A percentile compares a stretch with the other conserved stretches of the same genome.
These are phyloP conservation scores for Listrodromus nycthemerus DNA, from an alignment of 2,888 invertebrate genomes.

Conservation along the genomic window DNA sequence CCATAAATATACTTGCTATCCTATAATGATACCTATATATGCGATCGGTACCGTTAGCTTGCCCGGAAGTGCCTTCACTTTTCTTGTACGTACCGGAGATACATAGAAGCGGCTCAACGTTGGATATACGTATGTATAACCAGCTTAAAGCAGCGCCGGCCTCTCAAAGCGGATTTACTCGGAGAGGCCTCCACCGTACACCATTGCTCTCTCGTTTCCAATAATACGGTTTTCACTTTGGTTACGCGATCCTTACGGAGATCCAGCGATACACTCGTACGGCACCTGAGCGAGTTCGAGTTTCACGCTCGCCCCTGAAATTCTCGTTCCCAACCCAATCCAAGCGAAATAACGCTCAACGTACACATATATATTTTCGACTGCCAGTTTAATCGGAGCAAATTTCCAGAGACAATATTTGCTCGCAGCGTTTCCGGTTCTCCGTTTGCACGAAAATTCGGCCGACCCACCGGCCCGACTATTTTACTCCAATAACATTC, in stretches of 20 bases:
- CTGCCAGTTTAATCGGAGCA: not conserved
- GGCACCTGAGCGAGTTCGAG: not conserved
- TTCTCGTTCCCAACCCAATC: slow-evolving; percentile 19
- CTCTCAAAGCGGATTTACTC: slow-evolving; percentile 63
- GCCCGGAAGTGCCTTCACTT: slow-evolving; percentile 68
- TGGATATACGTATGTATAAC: slow-evolving; percentile 43
- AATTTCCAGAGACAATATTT: slow-evolving; percentile 44
- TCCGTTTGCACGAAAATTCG: not conserved
- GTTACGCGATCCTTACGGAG: slow-evolving; percentile 49
- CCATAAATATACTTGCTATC: slow-evolving; percentile 5
- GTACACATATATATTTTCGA: not conserved
- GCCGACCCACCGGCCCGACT: not conserved
- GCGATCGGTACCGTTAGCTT: slow-evolving; percentile 45
- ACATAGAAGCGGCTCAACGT: slow-evolving; percentile 1
- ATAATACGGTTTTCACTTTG: slow-evolving; percentile 60
- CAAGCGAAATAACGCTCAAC: not conserved
- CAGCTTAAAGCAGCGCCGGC: slow-evolving; percentile 52
- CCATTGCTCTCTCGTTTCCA: slow-evolving; percentile 51
- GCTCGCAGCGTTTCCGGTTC: not conserved
- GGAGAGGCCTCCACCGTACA: slow-evolving; percentile 24
- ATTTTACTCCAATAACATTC: not conserved
- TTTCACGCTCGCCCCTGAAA: slow-evolving; percentile 20
- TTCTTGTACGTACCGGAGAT: slow-evolving; percentile 56
- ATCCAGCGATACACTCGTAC: slow-evolving; percentile 23
- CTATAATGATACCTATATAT: slow-evolving; percentile 17